These are phyloP conservation scores for Linepithema humile DNA, from an alignment of 1,140 invertebrate species.

Conservation along the genomic window DNA sequence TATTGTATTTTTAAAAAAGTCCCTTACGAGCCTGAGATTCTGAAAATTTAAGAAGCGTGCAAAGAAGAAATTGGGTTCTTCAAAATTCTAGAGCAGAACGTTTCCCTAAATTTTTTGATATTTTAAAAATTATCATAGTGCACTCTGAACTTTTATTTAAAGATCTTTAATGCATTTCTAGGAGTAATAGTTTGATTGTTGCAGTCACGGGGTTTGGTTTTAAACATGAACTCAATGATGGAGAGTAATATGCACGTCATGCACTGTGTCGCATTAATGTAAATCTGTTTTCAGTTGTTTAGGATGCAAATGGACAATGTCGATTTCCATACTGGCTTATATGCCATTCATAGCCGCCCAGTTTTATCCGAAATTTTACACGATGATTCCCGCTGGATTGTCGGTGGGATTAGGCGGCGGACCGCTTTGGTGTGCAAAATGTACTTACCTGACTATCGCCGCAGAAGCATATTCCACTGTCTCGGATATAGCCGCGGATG, in stretches of 20 bases:
- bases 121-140: too few species aligned
- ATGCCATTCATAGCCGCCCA: constrained; percentile 94
- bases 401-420: constrained; percentile 94
- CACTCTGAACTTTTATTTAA: too few species aligned
- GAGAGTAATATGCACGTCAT: too few species aligned
- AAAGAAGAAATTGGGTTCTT: too few species aligned
- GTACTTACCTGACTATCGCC: constrained; percentile 93
- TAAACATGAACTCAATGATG: not conserved
- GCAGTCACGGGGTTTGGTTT: too few species aligned
- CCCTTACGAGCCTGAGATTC: too few species aligned
- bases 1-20: not conserved
- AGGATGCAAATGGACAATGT: constrained; percentile 94
- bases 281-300: constrained; percentile 87
- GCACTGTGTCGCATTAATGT: not conserved
- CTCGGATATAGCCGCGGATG: constrained; percentile 88
- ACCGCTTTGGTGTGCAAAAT: constrained; percentile 95
- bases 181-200: too few species aligned
- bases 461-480: constrained; percentile 89
- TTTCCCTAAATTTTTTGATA: too few species aligned
- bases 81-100: too few species aligned
- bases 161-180: too few species aligned
- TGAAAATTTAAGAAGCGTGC: too few species aligned
- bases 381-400: constrained; percentile 93
- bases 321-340: constrained; percentile 93
- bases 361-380: constrained; percentile 93